Evolutionary conservation across 2,888 invertebrate genomes (phyloP).

Genomic region (Cheilosia urbana): DNA sequence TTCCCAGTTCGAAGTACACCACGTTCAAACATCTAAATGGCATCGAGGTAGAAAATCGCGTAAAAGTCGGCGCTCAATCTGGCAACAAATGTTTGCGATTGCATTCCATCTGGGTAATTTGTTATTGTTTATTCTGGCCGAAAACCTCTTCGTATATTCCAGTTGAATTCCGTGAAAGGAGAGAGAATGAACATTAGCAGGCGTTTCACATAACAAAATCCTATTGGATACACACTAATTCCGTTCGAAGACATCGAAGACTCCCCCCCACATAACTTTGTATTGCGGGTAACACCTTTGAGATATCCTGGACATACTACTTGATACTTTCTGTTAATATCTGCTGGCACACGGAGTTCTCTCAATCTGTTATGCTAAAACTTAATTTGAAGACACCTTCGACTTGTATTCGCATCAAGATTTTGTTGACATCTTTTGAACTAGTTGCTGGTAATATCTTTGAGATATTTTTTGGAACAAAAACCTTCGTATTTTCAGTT

Average conservation of each 20-base stretch:
- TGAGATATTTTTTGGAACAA: slow-evolving; percentile 48
- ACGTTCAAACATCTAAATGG: slow-evolving; percentile 20
- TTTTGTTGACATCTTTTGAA: background rate
- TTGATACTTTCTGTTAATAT: slow-evolving; percentile 23
- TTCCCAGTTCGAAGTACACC: slow-evolving; percentile 41
- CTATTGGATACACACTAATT: background rate
- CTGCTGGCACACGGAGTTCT: slow-evolving; percentile 28
- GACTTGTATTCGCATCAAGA: slow-evolving; percentile 17
- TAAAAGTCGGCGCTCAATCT: background rate
- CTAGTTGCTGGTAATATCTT: slow-evolving; percentile 53
- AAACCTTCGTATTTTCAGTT: slow-evolving; percentile 67
- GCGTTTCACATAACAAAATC: background rate
- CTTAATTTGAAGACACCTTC: slow-evolving; percentile 4
- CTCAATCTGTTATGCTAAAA: background rate
- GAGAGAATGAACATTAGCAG: slow-evolving; percentile 2
- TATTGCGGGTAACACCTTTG: slow-evolving; percentile 28
- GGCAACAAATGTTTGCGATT: slow-evolving; percentile 2
- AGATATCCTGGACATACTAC: slow-evolving; percentile 5
- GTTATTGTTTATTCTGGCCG: slow-evolving; percentile 45
- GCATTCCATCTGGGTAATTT: slow-evolving; percentile 55
- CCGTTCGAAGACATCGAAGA: slow-evolving; percentile 15
- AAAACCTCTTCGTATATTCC: slow-evolving; percentile 64
- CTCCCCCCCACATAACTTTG: background rate
- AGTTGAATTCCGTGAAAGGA: slow-evolving; percentile 33
- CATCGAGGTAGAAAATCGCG: slow-evolving; percentile 7